Conservation (phyloP, 2,888 invertebrate genomes). For the Mesochorus sp. region DNA sequence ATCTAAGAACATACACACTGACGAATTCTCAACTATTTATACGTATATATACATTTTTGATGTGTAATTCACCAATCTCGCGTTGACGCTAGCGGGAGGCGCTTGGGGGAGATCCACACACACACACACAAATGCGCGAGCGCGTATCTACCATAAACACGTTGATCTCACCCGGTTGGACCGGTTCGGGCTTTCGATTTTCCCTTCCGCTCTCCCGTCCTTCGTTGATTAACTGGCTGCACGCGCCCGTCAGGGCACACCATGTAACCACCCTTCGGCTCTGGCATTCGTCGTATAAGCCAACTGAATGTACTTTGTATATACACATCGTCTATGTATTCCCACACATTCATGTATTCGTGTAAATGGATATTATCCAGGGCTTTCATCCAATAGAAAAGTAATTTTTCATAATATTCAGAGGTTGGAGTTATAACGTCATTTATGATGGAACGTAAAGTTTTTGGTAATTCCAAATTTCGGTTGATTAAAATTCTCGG, state of each 20-base stretch:
- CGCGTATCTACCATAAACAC: slow-evolving; percentile 29
- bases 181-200: slow-evolving; percentile 71
- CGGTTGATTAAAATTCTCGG: too few relatives aligned
- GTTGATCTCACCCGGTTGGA: slow-evolving; percentile 66
- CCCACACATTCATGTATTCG: neutral
- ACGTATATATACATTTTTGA: neutral
- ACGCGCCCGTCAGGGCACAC: slow-evolving; percentile 63
- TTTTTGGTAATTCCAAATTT: neutral
- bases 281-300: slow-evolving; percentile 46
- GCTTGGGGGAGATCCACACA: neutral
- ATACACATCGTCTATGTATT: neutral
- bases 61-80: slow-evolving; percentile 25
- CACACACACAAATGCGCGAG: too few relatives aligned
- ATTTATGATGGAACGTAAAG: neutral
- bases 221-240: slow-evolving; percentile 76
- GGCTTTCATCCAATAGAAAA: neutral
- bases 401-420: neutral
- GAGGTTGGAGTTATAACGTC: too few relatives aligned
- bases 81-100: slow-evolving; percentile 18
- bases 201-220: slow-evolving; percentile 31
- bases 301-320: neutral
- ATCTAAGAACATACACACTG: neutral
- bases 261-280: slow-evolving; percentile 37
- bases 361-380: neutral
- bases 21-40: neutral